A percentile compares a stretch with the other conserved stretches of the same genome.
These are phyloP conservation scores for Eupithecia inturbata DNA, from an alignment of 2,888 invertebrate species.

Conservation along the genomic window DNA sequence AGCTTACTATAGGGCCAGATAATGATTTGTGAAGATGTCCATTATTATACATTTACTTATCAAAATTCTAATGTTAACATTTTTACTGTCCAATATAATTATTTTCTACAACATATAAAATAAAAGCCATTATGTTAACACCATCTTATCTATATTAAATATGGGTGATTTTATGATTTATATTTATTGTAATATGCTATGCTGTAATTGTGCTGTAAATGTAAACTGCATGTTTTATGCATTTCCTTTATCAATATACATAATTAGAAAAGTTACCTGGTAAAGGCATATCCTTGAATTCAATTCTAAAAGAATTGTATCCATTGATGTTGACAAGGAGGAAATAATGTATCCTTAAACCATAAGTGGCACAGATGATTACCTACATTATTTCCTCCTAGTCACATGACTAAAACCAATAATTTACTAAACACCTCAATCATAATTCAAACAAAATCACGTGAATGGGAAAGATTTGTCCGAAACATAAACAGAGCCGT, in stretches of 20 bases:
- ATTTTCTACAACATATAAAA: neutral
- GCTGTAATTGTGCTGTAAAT: neutral
- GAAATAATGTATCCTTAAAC: neutral
- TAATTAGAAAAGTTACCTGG: neutral
- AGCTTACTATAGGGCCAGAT: too few relatives aligned
- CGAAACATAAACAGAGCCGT: slow-evolving; percentile 5
- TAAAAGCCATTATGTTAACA: neutral
- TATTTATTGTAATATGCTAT: neutral
- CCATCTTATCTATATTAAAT: neutral
- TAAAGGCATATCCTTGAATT: neutral
- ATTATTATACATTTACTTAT: neutral
- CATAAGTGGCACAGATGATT: neutral
- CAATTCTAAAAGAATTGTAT: neutral
- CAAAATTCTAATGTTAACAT: neutral
- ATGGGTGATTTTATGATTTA: neutral
- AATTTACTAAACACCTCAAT: slow-evolving; percentile 6
- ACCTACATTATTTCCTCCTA: slow-evolving; percentile 14
- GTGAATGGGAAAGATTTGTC: slow-evolving; percentile 6
- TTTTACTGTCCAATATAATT: neutral
- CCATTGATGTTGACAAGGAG: neutral
- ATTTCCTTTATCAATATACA: neutral
- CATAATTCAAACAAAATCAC: slow-evolving; percentile 10
- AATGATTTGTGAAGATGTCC: neutral
- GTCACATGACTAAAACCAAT: slow-evolving; percentile 34
- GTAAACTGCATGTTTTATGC: neutral